These are phyloP conservation scores for Sciurus niger DNA, from an alignment of 2,113 vertebrate species.

Conservation along the genomic window DNA sequence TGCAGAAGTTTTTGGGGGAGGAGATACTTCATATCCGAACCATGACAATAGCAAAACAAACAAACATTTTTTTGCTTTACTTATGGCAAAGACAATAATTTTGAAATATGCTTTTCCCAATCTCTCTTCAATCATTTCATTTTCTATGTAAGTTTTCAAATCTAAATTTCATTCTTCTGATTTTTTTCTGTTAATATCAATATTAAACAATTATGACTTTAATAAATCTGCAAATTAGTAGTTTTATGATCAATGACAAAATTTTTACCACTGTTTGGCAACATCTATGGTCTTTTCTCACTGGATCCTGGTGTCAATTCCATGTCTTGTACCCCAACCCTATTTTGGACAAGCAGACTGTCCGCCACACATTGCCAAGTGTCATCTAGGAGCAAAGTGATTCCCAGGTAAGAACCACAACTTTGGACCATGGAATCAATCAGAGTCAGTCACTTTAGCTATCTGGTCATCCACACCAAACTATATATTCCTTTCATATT, in stretches of 20 bases:
- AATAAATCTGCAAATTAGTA: background rate
- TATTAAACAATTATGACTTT: background rate
- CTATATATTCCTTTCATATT: background rate
- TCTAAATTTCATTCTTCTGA: background rate
- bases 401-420: background rate
- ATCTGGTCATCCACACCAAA: background rate
- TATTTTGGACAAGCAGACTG: background rate
- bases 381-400: background rate
- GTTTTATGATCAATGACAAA: background rate
- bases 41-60: background rate
- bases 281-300: background rate
- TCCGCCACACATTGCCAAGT: background rate
- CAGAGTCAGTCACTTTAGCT: background rate
- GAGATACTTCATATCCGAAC: no score
- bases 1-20: background rate
- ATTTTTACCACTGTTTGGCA: background rate
- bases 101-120: background rate
- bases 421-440: background rate
- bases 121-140: background rate
- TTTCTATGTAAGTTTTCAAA: background rate
- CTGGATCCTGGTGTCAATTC: background rate
- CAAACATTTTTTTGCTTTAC: background rate
- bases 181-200: background rate
- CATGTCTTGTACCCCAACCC: background rate
- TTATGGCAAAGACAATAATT: background rate